phyloP scores from a whole-genome alignment of 1,140 invertebrate species.

The Manduca sexta region DNA sequence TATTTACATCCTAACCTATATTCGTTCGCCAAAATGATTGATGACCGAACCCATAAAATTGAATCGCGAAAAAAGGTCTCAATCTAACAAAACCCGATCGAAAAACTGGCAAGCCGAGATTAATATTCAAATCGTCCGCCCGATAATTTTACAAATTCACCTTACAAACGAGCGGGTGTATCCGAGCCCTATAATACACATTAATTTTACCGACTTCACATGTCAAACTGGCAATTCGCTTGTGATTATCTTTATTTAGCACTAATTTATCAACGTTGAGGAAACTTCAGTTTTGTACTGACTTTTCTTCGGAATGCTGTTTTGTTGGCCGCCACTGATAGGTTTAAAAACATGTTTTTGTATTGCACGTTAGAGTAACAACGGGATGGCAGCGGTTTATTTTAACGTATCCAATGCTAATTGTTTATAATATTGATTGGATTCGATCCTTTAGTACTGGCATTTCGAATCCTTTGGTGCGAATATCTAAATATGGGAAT shows the following conservation, averaged over 20 bases:
- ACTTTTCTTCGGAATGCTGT: background rate
- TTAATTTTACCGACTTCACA: conserved; percentile 59
- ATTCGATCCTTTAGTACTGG: too few relatives aligned
- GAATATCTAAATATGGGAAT: too few relatives aligned
- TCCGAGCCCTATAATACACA: conserved; percentile 59
- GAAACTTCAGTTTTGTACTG: background rate
- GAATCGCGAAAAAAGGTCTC: background rate
- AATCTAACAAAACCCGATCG: conserved; percentile 1
- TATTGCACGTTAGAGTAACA: background rate
- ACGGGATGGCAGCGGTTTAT: background rate
- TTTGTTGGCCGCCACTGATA: background rate
- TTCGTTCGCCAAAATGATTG: background rate
- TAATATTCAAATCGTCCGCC: conserved; percentile 50
- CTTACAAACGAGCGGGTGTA: conserved; percentile 50
- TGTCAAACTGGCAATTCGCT: conserved; percentile 61
- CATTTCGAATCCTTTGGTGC: too few relatives aligned
- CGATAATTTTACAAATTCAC: conserved; percentile 65
- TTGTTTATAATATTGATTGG: too few relatives aligned
- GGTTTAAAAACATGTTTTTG: background rate
- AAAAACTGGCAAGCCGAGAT: conserved; percentile 22
- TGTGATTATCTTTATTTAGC: conserved; percentile 67
- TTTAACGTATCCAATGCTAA: background rate
- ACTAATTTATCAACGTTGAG: conserved; percentile 46
- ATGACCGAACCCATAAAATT: too few relatives aligned
- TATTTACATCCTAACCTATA: background rate